These are phyloP conservation scores for honey bee (Apis mellifera) DNA, from an alignment of 1,140 invertebrate species.

Conservation along the genomic window DNA sequence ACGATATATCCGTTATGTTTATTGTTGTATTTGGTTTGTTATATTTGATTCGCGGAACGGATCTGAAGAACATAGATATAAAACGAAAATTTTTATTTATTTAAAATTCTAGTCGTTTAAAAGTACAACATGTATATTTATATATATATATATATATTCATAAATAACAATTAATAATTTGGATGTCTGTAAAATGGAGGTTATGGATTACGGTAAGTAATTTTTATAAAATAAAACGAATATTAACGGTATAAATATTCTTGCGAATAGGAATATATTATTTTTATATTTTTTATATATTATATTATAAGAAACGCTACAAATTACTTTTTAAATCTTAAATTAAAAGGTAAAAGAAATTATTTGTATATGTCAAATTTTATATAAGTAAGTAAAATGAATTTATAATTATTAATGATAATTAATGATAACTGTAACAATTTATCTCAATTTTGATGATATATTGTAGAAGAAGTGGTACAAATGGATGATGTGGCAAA, in stretches of 20 bases:
- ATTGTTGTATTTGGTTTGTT: background rate
- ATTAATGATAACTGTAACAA: background rate
- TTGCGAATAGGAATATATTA: background rate
- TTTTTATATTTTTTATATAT: background rate
- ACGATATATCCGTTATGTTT: background rate
- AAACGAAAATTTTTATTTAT: background rate
- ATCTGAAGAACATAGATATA: background rate
- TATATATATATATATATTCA: background rate
- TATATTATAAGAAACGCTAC: background rate
- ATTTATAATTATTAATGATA: background rate
- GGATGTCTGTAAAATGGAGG: slow-evolving; percentile 15
- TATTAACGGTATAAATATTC: background rate
- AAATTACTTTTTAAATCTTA: background rate
- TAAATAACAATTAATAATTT: background rate
- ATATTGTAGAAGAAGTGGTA: slow-evolving; percentile 1
- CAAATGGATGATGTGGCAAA: slow-evolving; percentile 20
- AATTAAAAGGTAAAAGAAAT: background rate
- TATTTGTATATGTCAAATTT: background rate
- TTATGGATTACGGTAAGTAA: slow-evolving; percentile 44
- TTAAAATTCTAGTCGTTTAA: background rate
- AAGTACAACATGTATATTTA: background rate
- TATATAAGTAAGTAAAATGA: background rate
- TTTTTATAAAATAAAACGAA: background rate
- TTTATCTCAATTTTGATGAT: background rate
- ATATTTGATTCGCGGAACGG: background rate